A percentile compares a stretch with the other conserved stretches of the same genome.
Conservation (phyloP, 2,797 vertebrate species). For the Sphenodon punctatus region DNA sequence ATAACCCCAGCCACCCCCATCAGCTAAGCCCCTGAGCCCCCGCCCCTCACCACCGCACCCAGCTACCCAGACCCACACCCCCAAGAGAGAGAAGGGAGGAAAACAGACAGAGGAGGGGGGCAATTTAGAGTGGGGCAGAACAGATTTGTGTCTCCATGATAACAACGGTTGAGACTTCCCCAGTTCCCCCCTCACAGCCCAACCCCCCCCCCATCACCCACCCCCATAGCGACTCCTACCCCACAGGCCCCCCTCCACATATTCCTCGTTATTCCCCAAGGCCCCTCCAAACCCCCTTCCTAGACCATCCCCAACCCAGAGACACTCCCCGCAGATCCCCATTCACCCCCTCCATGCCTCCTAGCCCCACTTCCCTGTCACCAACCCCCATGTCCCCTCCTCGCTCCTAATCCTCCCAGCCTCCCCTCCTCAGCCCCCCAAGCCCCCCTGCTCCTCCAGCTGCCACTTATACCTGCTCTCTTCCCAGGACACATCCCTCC, state of each 20-base stretch:
- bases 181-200: not conserved
- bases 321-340: not conserved
- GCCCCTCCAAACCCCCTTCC: not conserved
- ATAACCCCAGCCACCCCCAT: not conserved
- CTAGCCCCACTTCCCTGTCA: no score
- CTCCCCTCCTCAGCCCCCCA: not conserved
- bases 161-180: no score
- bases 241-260: not conserved
- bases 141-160: no score
- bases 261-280: not conserved
- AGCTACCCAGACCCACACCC: constrained; percentile 53
- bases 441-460: not conserved
- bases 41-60: not conserved
- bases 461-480: not conserved
- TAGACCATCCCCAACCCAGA: no score
- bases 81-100: constrained; percentile 63
- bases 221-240: no score
- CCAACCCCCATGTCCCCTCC: not conserved
- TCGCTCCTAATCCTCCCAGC: not conserved
- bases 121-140: no score
- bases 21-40: not conserved
- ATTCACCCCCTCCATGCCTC: not conserved
- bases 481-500: not conserved
- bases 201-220: no score
- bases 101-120: not conserved